Evolutionary conservation across 2,797 vertebrate species (phyloP).

Genomic region (Enteromius viviparus): DNA sequence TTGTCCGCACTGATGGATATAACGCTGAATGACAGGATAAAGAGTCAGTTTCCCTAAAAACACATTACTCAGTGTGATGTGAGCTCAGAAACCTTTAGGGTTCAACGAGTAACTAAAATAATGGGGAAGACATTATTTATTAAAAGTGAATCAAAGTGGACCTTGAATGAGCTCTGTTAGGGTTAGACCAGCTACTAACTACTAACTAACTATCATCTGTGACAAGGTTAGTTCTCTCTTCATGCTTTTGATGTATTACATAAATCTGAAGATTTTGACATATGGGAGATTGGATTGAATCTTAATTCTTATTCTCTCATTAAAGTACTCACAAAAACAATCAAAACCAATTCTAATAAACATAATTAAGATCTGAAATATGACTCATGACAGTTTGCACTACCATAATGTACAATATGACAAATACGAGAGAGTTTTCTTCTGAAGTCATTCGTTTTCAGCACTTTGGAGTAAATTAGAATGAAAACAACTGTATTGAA

Average conservation of each 20-base stretch:
- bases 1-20: neutral
- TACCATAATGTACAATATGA: neutral
- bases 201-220: too few species aligned
- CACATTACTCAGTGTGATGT: neutral
- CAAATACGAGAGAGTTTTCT: neutral
- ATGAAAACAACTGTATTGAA: neutral
- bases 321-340: neutral
- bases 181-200: too few species aligned
- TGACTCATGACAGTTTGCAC: neutral
- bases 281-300: too few species aligned
- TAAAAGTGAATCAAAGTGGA: neutral
- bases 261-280: too few species aligned
- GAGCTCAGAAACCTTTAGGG: neutral
- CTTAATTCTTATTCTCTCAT: neutral
- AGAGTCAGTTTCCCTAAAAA: neutral
- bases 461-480: neutral
- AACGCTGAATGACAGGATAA: neutral
- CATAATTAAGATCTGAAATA: neutral
- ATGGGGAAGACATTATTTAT: neutral
- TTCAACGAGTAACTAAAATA: neutral
- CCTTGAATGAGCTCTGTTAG: neutral
- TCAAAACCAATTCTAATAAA: neutral
- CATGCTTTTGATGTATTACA: neutral
- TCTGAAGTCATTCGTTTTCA: neutral
- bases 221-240: neutral